These are phyloP conservation scores for Pantherophis guttatus DNA, from an alignment of 2,113 vertebrate species.

Conservation along the genomic window DNA sequence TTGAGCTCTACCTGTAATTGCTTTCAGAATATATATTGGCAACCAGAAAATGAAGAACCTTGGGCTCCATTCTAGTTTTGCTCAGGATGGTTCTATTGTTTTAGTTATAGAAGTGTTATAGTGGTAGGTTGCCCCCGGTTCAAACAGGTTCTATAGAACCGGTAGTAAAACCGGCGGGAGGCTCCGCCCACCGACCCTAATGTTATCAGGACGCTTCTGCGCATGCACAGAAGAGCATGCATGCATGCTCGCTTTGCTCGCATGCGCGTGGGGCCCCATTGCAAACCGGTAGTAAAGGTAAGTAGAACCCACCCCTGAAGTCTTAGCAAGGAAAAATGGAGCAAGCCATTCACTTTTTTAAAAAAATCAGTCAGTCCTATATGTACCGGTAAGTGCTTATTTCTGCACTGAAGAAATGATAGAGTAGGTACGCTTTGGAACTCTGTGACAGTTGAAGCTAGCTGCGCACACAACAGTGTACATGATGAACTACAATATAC, in stretches of 20 bases:
- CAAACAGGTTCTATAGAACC: too few species aligned
- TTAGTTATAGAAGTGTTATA: not conserved
- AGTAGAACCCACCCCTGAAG: too few species aligned
- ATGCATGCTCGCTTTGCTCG: too few species aligned
- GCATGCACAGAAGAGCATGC: too few species aligned
- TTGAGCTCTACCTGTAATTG: not conserved
- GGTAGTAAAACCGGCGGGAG: too few species aligned
- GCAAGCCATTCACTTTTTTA: not conserved
- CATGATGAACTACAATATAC: not conserved
- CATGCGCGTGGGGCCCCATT: too few species aligned
- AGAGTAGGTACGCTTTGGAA: fast-evolving
- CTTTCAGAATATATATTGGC: slow-evolving; percentile 1
- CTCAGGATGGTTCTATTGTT: not conserved
- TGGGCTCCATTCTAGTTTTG: not conserved
- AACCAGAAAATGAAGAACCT: not conserved
- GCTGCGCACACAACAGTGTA: not conserved
- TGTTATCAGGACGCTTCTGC: too few species aligned
- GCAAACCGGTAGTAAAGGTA: too few species aligned
- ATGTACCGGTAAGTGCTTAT: not conserved
- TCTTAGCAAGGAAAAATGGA: not conserved
- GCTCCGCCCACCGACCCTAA: too few species aligned
- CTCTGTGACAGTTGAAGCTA: fast-evolving
- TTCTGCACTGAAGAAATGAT: fast-evolving
- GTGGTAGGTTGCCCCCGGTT: too few species aligned
- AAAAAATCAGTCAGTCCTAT: not conserved